These are phyloP conservation scores for Buathra laborator DNA, from an alignment of 2,888 invertebrate genomes.

Conservation along the genomic window DNA sequence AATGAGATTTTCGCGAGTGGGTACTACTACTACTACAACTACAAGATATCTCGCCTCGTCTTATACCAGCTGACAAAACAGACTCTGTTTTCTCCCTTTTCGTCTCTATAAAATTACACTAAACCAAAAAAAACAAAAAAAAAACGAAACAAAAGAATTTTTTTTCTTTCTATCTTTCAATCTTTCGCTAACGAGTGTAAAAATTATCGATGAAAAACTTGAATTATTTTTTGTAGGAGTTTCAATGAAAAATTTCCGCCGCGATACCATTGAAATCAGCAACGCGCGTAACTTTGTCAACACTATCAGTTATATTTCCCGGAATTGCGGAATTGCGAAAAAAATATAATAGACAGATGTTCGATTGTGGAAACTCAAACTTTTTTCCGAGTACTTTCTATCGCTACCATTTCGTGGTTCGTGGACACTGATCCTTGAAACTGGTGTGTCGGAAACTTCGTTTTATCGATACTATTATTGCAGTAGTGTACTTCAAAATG, in stretches of 20 bases:
- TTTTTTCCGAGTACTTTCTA: not conserved
- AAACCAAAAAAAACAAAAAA: not conserved
- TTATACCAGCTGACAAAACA: not conserved
- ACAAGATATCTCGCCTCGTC: not conserved
- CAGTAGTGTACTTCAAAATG: slow-evolving; percentile 1
- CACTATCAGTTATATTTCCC: not conserved
- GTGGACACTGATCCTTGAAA: not conserved
- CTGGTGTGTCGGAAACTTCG: not conserved
- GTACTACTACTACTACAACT: not conserved
- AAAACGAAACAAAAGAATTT: not conserved
- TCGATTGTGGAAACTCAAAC: not conserved
- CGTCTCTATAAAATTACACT: not conserved
- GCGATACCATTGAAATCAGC: slow-evolving; percentile 6
- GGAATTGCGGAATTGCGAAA: no score
- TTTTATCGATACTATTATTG: slow-evolving; percentile 9
- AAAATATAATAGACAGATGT: slow-evolving; percentile 19
- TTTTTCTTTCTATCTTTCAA: no score
- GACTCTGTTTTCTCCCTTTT: not conserved
- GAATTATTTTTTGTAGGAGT: slow-evolving; percentile 1
- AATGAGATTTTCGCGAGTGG: slow-evolving; percentile 57
- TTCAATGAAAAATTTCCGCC: slow-evolving; percentile 28
- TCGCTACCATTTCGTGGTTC: not conserved
- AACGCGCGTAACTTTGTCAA: slow-evolving; percentile 21
- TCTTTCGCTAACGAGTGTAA: slow-evolving; percentile 1
- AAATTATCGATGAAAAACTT: not conserved